A percentile compares a stretch with the other conserved stretches of the same genome.
Evolutionary conservation across 2,888 invertebrate genomes (phyloP).

Genomic region (Anthophora plumipes): DNA sequence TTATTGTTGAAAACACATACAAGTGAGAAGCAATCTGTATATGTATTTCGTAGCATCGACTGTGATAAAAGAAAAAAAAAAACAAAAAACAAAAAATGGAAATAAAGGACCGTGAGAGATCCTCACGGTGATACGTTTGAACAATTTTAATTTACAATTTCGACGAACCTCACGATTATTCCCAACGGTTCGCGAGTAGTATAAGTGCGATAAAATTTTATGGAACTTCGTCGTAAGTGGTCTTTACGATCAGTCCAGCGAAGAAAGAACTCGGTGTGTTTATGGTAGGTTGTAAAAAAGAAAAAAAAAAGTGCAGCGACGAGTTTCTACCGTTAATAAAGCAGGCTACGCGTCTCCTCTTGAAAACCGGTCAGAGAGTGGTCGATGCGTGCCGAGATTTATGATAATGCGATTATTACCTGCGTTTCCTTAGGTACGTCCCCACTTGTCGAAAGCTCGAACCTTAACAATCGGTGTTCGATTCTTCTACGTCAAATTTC

Average conservation of each 20-base stretch:
- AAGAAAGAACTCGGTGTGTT: neutral
- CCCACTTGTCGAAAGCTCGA: neutral
- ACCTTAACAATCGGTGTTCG: neutral
- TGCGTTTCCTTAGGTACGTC: neutral
- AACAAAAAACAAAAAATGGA: conserved; percentile 41
- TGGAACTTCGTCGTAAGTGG: neutral
- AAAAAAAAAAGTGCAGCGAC: conserved; percentile 4
- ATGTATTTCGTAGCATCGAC: conserved; percentile 67
- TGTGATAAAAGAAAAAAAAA: conserved; percentile 62
- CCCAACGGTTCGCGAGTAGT: neutral
- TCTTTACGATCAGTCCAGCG: neutral
- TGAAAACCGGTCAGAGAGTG: conserved; percentile 57
- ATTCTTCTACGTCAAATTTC: no score
- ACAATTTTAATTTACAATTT: neutral
- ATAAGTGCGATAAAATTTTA: no score
- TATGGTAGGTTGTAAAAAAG: neutral
- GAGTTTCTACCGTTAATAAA: conserved; percentile 31
- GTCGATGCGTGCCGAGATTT: conserved; percentile 13
- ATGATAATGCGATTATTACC: conserved; percentile 17
- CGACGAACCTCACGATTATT: neutral
- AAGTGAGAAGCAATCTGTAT: conserved; percentile 51
- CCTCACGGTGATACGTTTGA: conserved; percentile 24
- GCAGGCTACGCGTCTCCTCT: neutral
- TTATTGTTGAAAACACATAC: conserved; percentile 52
- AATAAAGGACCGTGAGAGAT: conserved; percentile 50